These are phyloP conservation scores for honey bee (Apis mellifera) DNA, from an alignment of 1,140 invertebrate genomes.

Conservation along the genomic window DNA sequence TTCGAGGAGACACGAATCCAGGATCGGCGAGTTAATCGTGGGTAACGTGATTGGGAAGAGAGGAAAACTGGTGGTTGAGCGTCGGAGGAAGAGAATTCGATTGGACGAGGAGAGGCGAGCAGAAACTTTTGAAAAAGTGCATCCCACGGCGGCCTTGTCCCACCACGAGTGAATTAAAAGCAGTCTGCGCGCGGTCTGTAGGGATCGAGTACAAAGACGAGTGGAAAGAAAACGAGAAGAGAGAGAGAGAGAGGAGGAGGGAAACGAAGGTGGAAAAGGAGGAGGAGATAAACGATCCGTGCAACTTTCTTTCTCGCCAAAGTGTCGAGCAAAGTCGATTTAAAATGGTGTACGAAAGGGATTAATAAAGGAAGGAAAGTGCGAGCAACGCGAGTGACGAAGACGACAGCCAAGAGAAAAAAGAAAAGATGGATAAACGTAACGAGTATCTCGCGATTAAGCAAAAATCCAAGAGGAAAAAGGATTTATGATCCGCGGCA, in stretches of 20 bases:
- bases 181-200: neutral
- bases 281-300: neutral
- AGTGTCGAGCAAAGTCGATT: conserved; percentile 3
- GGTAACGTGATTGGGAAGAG: neutral
- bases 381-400: too few species aligned
- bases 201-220: too few species aligned
- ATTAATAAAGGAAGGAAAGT: too few species aligned
- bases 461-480: conserved; percentile 1
- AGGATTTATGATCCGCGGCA: neutral
- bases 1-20: too few species aligned
- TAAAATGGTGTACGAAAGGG: neutral
- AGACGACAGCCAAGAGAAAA: too few species aligned
- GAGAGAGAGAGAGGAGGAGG: too few species aligned
- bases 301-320: neutral
- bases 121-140: neutral
- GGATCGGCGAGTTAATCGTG: neutral
- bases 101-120: neutral
- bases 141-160: neutral
- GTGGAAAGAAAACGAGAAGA: too few species aligned
- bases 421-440: conserved; percentile 1
- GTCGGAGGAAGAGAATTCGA: neutral
- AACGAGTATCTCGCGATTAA: conserved; percentile 38
- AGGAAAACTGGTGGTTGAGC: neutral
- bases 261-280: neutral
- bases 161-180: conserved; percentile 12